Evolutionary conservation across 2,888 invertebrate species (phyloP), one percentile per base, ranked within the genome.

Genomic region (Eustalomyia histrio): DNA sequence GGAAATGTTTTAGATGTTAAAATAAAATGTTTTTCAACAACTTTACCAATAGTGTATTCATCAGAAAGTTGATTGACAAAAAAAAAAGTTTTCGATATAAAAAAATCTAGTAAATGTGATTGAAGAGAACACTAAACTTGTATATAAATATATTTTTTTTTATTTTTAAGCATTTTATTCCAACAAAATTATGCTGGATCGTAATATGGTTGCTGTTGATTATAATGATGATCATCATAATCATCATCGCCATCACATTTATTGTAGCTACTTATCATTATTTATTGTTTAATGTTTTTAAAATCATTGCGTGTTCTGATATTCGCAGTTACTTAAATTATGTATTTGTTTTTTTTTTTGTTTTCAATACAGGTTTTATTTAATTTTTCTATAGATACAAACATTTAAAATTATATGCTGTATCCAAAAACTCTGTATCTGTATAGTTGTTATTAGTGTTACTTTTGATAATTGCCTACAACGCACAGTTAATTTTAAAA

Each of bases 401-500:
- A n/a, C 50, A 17, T n/a, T 47, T n/a, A 2, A 47, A n/a, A 14
- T 47, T 14, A 14, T n/a, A 47, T n/a, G 43, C n/a, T 47, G 43
- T 47, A 12, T 47, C n/a, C 2, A n/a, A 43, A 10, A 43, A 14
- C 50, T 52, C 63, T 14, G 52, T 64, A 57, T 24, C 21, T 18
- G 39, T 29, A 18, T 21, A 10, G n/a, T 12, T 65, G 17, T 53
- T 29, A n/a, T 58, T 65, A 17, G 1, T 52, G n/a, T 67, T 33
- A 2, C 17, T 53, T 63, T 67, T 60, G 10, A 67, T 80, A 72
- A 72, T 72, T 76, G 67, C 64, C 63, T 52, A 63, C 50, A 69
- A 64, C 24, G 24, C 63, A 72, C 43, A 52, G 57, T 68, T 68
- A 76, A 80, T 80, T 80, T 72, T 72, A 61, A 67, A 76, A 76